Base-by-base conservation (phyloP, 2,113 vertebrate genomes). In the Chrysemys picta region DNA sequence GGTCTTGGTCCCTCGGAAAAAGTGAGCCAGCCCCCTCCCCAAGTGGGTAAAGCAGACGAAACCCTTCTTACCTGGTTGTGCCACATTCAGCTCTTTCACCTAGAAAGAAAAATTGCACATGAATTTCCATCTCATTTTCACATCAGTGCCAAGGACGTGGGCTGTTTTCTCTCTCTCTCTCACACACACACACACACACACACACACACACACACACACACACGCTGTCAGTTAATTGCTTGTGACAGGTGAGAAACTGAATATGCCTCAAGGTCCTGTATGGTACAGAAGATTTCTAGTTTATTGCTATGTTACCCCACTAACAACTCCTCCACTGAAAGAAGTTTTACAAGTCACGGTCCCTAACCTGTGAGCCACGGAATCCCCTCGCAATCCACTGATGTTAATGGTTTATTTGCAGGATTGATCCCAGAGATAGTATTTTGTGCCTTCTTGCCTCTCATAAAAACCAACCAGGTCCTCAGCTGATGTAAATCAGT, bases 41-140 rank as follows among this genome's bases (percentile, higher is more conserved):
- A 59, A 52, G 45, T 45, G 45, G 38, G 45, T 0, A 31, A 76
- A 45, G 11, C 3, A 31, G 52, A 89, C 62, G 79, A 3, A 93
- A 78, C 42, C 10, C 45, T 85, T 95, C 99, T 98, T 98, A 99
- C 99, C 99, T 99, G 95, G 99, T 99, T 35, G 99, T 99, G 93
- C 99, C 99, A 1, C 99, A 99, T 88, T 99, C 99, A 0, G 99
- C 99, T 97, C 99, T 98, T 97, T 99, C 99, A 96, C 99, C 99
- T 99, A 92, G 7, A 97, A 98, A 95, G 93, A 93, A 95, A 96
- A 95, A 93, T n/a, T 22, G 82, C 2, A 96, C 29, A 86, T 62
- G 91, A 94, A 62, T 54, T 72, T 62, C 93, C 69, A 45, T 88
- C 62, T 96, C 10, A 3, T 57, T 93, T 94, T 24, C 49, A 27